Percentiles rank a stretch among this genome's conserved stretches.
Conservation (phyloP, 2,888 invertebrate genomes). For the Capitulum mitella region DNA sequence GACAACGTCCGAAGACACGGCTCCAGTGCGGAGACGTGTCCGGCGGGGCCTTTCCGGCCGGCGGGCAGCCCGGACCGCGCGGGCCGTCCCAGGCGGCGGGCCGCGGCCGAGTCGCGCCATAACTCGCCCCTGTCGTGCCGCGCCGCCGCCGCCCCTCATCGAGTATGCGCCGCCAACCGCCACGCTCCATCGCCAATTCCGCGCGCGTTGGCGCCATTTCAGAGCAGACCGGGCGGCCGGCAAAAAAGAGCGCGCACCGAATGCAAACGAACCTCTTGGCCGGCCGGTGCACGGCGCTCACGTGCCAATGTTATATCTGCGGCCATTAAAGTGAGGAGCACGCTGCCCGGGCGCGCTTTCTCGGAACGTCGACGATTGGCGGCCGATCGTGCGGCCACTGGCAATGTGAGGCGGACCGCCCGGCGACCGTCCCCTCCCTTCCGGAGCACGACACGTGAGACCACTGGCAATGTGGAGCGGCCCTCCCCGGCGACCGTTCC, state of each 20-base stretch:
- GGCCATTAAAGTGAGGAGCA: slow-evolving; percentile 22
- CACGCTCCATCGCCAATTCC: neutral
- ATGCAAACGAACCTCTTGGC: neutral
- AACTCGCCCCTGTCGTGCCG: neutral
- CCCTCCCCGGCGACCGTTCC: too few relatives aligned
- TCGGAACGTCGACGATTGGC: slow-evolving; percentile 18
- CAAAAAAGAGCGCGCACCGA: neutral
- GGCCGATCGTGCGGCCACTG: neutral
- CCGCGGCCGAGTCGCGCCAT: neutral
- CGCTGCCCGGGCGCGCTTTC: slow-evolving; percentile 10
- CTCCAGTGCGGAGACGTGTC: too few relatives aligned
- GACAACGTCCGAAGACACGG: too few relatives aligned
- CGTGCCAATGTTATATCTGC: neutral
- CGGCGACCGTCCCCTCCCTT: neutral
- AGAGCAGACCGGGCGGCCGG: neutral
- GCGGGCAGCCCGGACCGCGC: too few relatives aligned
- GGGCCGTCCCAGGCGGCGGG: neutral
- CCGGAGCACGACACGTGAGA: neutral
- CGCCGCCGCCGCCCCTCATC: neutral
- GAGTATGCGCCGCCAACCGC: neutral
- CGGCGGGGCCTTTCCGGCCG: too few relatives aligned
- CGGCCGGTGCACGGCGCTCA: neutral
- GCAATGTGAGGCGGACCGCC: neutral
- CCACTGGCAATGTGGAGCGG: neutral
- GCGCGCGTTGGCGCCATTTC: slow-evolving; percentile 15